Percentiles rank a stretch among this genome's conserved stretches.
Conservation (phyloP, 2,797 vertebrate species). For the Phrynocephalus guinanensis region DNA sequence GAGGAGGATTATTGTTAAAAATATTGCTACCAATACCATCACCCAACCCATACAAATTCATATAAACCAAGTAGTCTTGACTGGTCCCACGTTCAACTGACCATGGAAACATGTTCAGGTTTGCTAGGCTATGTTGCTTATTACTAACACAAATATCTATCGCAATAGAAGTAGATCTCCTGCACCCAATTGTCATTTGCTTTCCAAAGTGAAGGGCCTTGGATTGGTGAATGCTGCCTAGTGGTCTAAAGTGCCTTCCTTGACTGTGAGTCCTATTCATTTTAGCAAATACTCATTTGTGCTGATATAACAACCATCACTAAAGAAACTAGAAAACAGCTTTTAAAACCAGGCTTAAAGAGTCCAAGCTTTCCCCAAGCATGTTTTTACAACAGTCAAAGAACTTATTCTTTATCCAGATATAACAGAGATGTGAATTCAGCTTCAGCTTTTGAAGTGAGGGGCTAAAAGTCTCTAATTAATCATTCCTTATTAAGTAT, state of each 20-base stretch:
- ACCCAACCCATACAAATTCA: background rate
- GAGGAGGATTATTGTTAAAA: background rate
- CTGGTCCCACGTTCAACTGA: too few species aligned
- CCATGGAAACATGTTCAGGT: background rate
- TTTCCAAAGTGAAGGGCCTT: background rate
- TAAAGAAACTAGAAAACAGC: background rate
- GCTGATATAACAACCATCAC: rapidly evolving
- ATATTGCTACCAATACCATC: background rate
- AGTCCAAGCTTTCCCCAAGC: background rate
- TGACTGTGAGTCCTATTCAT: background rate
- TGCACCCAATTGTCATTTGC: background rate
- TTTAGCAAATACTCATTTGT: background rate
- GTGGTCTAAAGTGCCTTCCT: background rate
- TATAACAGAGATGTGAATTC: background rate
- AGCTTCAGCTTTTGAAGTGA: slow-evolving; percentile 12
- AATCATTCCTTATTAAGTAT: slow-evolving; percentile 10
- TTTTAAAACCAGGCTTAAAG: background rate
- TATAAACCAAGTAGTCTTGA: background rate
- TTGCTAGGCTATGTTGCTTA: background rate
- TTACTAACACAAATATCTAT: background rate
- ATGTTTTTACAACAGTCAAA: background rate
- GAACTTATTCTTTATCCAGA: background rate
- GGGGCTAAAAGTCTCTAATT: background rate
- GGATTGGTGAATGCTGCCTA: background rate
- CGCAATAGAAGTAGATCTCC: background rate